These are phyloP conservation scores for Nestor notabilis DNA, from an alignment of 2,113 vertebrate species.

Conservation along the genomic window DNA sequence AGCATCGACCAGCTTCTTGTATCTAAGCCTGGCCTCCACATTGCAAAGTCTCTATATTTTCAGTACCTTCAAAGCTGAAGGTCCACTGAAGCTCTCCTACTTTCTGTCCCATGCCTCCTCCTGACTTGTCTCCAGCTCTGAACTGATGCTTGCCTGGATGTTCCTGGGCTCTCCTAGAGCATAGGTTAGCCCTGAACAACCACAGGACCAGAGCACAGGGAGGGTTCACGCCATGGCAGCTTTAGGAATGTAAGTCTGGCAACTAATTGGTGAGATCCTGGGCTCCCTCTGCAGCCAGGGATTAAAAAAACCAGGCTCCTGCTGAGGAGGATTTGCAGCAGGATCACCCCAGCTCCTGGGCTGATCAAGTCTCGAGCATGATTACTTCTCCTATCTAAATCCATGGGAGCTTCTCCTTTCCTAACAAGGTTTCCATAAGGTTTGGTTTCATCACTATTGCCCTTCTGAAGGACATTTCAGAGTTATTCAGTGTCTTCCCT, in stretches of 20 bases:
- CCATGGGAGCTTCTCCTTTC: background rate
- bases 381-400: background rate
- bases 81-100: background rate
- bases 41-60: background rate
- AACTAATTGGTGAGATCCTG: fast-evolving
- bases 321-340: background rate
- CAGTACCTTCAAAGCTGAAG: background rate
- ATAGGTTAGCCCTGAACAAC: background rate
- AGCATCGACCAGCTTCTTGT: background rate
- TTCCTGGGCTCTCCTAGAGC: background rate
- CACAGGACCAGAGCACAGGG: background rate
- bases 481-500: background rate
- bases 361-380: background rate
- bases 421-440: background rate
- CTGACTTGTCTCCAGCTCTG: background rate
- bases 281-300: background rate
- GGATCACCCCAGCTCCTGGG: background rate
- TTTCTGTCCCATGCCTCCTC: background rate
- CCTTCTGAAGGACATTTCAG: background rate
- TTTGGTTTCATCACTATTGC: background rate
- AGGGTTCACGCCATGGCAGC: background rate
- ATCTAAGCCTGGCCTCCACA: background rate
- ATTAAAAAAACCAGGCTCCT: background rate
- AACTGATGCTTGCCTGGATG: background rate
- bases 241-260: background rate